Evolutionary conservation across 2,113 vertebrate genomes (phyloP), one percentile per base, ranked within the genome.

Genomic region (Lampris incognitus): DNA sequence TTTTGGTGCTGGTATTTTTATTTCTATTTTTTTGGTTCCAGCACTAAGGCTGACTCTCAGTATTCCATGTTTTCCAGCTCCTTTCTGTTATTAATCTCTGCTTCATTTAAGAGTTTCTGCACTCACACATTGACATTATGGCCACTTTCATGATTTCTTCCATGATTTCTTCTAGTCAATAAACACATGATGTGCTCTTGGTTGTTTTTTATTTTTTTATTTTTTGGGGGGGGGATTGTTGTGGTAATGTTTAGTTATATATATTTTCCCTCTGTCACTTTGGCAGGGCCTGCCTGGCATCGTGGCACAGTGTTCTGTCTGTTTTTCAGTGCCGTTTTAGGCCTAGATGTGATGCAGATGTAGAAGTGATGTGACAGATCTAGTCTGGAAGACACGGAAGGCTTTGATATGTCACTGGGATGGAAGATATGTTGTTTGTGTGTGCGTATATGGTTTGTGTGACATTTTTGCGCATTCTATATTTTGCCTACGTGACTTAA

Each of bases 361-460:
- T 82, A 59, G 69, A 74, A 75, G 48, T 51, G 74, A 88, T 82
- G 74, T 88, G 85, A 89, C 84, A 81, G 66, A 50, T 63, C 3
- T 36, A 69, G 74, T 87, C 69, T 85, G 79, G 55, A 74, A 78
- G 82, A 81, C 76, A 74, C 66, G 75, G 51, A 49, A 58, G 49
- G 10, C 40, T 70, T 5, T 1, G 65, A 41, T 41, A 57, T 74
- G 62, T 70, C 48, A 73, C 42, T 50, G 49, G 46, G 66, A 55
- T 62, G 50, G 46, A 56, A 61, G 50, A n/a, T 2, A 1, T 50
- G 44, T 7, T 5, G 44, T 60, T 9, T 41, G 39, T 60, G 39
- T 41, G 39, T 60, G 37, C 7, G 7, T 49, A 13, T 56, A 4
- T 54, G 9, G 37, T 38, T 41, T 41, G 60, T 61, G 58, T 64